Evolutionary conservation across 2,888 invertebrate genomes (phyloP).

Genomic region (Lochmaea crataegi): DNA sequence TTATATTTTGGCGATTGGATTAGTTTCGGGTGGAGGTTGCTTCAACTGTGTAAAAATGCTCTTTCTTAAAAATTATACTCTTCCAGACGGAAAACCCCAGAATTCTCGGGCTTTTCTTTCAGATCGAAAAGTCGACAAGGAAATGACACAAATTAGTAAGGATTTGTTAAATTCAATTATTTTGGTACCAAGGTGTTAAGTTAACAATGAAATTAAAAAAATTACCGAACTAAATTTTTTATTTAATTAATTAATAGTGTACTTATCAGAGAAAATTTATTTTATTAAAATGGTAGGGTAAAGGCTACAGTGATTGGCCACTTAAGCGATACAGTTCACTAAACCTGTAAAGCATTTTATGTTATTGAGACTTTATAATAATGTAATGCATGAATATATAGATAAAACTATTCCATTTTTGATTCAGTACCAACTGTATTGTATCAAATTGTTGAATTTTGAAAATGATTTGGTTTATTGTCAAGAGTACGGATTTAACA

Average conservation of each 20-base stretch:
- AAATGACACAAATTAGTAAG: slow-evolving; percentile 25
- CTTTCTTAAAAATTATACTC: slow-evolving; percentile 12
- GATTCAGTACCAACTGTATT: no score
- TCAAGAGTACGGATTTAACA: no score
- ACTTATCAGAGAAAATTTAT: no score
- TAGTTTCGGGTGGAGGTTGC: slow-evolving; percentile 13
- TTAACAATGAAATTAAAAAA: slow-evolving; percentile 9
- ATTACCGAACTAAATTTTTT: background rate
- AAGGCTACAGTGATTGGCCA: no score
- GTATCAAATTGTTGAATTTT: no score
- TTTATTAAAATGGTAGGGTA: background rate
- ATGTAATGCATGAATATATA: no score
- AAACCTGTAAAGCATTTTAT: no score
- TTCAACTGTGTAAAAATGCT: background rate
- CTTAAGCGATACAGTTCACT: no score
- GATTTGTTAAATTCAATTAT: background rate
- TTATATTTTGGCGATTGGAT: background rate
- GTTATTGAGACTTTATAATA: no score
- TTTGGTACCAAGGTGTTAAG: slow-evolving; percentile 11
- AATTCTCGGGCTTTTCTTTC: slow-evolving; percentile 37
- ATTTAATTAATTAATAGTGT: background rate
- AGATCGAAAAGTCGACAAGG: slow-evolving; percentile 40
- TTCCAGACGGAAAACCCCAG: slow-evolving; percentile 40
- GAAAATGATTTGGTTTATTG: no score
- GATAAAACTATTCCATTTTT: no score